Percentiles rank a stretch among this genome's conserved stretches.
phyloP scores from a whole-genome alignment of 2,113 vertebrate species.

The Gallinago undulata region DNA sequence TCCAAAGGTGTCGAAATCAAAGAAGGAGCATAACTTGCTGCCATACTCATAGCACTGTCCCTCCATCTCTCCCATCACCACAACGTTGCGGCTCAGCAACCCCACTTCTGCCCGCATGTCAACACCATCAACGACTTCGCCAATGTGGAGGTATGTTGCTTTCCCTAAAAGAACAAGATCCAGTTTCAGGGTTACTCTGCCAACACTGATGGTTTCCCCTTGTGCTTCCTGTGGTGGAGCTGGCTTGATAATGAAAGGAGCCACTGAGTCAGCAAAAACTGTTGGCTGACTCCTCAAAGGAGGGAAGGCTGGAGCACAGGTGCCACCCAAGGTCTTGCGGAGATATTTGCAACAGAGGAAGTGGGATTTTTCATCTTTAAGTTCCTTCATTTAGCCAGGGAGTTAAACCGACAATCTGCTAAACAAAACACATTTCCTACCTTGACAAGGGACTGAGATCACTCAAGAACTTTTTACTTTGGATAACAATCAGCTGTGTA shows the following conservation, averaged over 20 bases:
- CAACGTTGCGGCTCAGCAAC: constrained; percentile 87
- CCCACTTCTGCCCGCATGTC: constrained; percentile 96
- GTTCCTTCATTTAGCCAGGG: not conserved
- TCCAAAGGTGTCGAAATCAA: constrained; percentile 93
- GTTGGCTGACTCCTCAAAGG: not conserved
- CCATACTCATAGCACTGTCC: constrained; percentile 81
- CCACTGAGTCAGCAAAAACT: not conserved
- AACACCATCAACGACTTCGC: constrained; percentile 86
- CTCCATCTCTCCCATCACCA: constrained; percentile 88
- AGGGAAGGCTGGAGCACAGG: not conserved
- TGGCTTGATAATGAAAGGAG: not conserved
- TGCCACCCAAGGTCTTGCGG: not conserved
- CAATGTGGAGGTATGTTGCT: constrained; percentile 84
- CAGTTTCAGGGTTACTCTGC: not conserved
- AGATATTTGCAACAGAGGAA: not conserved
- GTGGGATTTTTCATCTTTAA: not conserved
- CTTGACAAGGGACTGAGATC: not conserved
- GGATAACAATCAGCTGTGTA: not conserved
- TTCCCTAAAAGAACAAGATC: constrained; percentile 77
- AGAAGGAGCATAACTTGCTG: constrained; percentile 89
- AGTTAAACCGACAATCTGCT: not conserved
- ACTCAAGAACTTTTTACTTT: not conserved
- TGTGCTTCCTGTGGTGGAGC: not conserved
- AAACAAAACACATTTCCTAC: not conserved
- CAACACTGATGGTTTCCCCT: not conserved